Percentiles rank a stretch among this genome's conserved stretches.
Conservation (phyloP, 2,888 invertebrate species). For the Flabesymbios commensalis region DNA sequence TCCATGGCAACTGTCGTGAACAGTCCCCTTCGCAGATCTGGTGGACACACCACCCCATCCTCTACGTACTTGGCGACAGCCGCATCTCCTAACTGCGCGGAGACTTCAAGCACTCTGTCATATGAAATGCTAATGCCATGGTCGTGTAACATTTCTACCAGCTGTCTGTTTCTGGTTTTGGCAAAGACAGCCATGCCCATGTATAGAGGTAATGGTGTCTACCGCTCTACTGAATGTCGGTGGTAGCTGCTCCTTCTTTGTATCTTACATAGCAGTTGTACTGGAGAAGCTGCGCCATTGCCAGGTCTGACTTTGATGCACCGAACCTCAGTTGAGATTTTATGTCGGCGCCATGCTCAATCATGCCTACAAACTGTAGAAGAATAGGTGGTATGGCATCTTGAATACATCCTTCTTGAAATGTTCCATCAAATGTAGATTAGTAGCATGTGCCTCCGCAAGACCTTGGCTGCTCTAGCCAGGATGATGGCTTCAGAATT, state of each 20-base stretch:
- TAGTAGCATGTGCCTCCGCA: conserved; percentile 29
- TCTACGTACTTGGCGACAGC: conserved; percentile 18
- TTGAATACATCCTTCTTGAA: conserved; percentile 23
- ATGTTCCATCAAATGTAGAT: conserved; percentile 21
- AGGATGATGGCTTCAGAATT: conserved; percentile 32
- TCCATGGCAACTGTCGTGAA: conserved; percentile 37
- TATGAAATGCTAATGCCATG: conserved; percentile 36
- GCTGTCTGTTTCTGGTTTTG: conserved; percentile 31
- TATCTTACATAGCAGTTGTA: conserved; percentile 21
- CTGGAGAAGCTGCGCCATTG: conserved; percentile 25
- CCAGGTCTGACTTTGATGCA: conserved; percentile 18
- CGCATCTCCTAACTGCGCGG: conserved; percentile 27
- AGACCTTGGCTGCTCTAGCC: conserved; percentile 34
- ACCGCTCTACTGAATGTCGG: conserved; percentile 15
- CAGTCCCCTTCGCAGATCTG: conserved; percentile 19
- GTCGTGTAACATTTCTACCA: conserved; percentile 28
- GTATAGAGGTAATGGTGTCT: conserved; percentile 28
- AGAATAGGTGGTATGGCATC: conserved; percentile 19
- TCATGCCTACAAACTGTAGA: conserved; percentile 18
- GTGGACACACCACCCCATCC: conserved; percentile 23
- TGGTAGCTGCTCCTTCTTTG: conserved; percentile 10
- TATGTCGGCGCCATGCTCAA: conserved; percentile 22
- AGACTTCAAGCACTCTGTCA: conserved; percentile 36
- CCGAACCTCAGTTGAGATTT: conserved; percentile 23
- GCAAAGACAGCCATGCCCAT: conserved; percentile 31